Evolutionary conservation across 2,888 invertebrate species (phyloP).

Genomic region (Pachliopta kotzebuea): DNA sequence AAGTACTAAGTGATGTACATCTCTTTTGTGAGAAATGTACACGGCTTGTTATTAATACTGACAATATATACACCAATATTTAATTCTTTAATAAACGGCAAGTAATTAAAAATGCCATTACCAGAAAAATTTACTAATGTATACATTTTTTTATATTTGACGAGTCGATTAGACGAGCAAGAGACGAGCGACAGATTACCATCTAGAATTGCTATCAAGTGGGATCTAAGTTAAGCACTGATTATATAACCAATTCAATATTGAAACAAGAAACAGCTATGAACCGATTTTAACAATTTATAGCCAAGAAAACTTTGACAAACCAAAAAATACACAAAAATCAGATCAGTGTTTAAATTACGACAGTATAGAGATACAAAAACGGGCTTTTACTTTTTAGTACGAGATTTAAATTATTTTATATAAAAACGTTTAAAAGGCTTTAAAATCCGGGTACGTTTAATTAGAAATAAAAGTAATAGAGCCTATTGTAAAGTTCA

Average conservation of each 20-base stretch:
- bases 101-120: not conserved
- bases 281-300: too few species aligned
- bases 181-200: too few species aligned
- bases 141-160: too few species aligned
- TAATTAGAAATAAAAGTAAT: constrained; percentile 5
- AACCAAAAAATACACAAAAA: too few species aligned
- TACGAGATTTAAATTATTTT: not conserved
- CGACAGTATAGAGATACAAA: not conserved
- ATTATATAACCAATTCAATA: too few species aligned
- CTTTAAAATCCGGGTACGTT: constrained; percentile 13
- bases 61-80: not conserved
- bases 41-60: constrained; percentile 1
- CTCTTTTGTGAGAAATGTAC: constrained; percentile 24
- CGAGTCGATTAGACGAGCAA: too few species aligned
- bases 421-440: not conserved
- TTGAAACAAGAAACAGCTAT: too few species aligned
- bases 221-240: too few species aligned
- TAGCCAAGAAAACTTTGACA: too few species aligned
- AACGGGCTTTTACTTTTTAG: not conserved
- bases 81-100: not conserved
- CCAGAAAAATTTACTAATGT: too few species aligned
- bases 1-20: constrained; percentile 36
- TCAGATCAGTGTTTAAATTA: not conserved
- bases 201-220: too few species aligned
- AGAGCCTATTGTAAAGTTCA: constrained; percentile 4